Evolutionary conservation across 2,888 invertebrate species (phyloP), one percentile per base, ranked within the genome.

Genomic region (Drosophila lacicola): DNA sequence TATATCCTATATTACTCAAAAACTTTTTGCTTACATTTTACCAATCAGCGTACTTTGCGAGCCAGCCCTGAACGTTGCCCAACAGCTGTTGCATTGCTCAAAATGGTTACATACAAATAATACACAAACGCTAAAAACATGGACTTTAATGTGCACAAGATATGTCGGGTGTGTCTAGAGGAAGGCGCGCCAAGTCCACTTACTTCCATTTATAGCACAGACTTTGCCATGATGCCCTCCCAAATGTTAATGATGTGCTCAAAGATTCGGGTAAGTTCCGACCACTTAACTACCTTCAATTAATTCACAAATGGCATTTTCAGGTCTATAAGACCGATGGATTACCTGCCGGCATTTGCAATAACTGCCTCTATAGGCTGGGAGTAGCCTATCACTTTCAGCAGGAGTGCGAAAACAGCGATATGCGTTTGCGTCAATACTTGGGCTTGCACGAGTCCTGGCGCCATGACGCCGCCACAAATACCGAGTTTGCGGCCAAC

Each of bases 371-470:
- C 8, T 95, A 94, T 70, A 93, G 95, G 55, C 82, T 95, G 25
- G 94, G 95, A 5, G 93, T 94, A 33, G 94, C 94, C 0, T 95
- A 94, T 83, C 94, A 95, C 79, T 95, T 95, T 70, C 95, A 95
- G 80, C 94, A 94, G 75, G 94, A 94, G 21, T 94, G 94, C 82
- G 94, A 94, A 86, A 94, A 94, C 79, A 94, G 94, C 1, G 94
- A 95, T 79, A 89, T 94, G 57, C 91, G 94, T 46, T 80, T 95
- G 46, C 91, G 94, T 46, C 94, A 94, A 76, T 94, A 94, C 89
- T 91, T 94, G 64, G 95, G 94, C 10, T 82, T 95, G 19, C 85
- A 90, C 4, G 92, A 92, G n/a, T 65, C 76, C 46, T 82, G 84
- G 80, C 73, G 84, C 0, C 82, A 91, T 83, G 94, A 95, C 93